These are phyloP conservation scores for Microplitis manilae DNA, from an alignment of 2,888 invertebrate genomes.

Conservation along the genomic window DNA sequence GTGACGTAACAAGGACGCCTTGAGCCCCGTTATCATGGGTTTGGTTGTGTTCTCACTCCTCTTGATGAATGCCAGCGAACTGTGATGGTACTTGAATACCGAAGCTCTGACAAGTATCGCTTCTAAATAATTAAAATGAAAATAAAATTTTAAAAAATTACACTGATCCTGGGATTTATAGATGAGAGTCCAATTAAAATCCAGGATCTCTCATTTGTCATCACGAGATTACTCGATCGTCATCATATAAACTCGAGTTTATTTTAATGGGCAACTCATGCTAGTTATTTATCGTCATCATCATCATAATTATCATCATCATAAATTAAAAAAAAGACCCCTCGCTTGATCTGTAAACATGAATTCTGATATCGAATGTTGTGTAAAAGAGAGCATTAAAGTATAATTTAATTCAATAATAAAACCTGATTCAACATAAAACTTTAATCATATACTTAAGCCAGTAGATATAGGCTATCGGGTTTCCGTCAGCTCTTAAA, in stretches of 20 bases:
- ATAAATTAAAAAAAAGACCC: too few species aligned
- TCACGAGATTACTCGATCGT: neutral
- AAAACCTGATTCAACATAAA: neutral
- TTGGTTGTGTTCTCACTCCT: conserved; percentile 10
- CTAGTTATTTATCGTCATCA: too few species aligned
- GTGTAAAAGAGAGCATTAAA: conserved; percentile 1
- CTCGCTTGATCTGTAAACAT: neutral
- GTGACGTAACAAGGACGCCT: conserved; percentile 44
- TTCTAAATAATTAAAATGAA: conserved; percentile 4
- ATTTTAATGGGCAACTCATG: too few species aligned
- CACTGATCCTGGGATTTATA: too few species aligned
- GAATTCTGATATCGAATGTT: neutral
- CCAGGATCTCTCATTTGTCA: neutral
- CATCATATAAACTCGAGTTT: too few species aligned
- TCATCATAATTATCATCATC: too few species aligned
- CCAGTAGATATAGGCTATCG: neutral
- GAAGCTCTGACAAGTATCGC: conserved; percentile 24
- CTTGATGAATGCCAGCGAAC: conserved; percentile 20
- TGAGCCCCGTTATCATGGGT: conserved; percentile 27
- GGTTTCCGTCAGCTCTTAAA: neutral
- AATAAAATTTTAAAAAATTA: neutral
- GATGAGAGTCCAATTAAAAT: conserved; percentile 24
- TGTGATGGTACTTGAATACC: conserved; percentile 35
- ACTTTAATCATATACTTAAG: neutral
- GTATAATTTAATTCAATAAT: conserved; percentile 24